Conservation (phyloP, 2,113 vertebrate species). For the Aldabrachelys gigantea region DNA sequence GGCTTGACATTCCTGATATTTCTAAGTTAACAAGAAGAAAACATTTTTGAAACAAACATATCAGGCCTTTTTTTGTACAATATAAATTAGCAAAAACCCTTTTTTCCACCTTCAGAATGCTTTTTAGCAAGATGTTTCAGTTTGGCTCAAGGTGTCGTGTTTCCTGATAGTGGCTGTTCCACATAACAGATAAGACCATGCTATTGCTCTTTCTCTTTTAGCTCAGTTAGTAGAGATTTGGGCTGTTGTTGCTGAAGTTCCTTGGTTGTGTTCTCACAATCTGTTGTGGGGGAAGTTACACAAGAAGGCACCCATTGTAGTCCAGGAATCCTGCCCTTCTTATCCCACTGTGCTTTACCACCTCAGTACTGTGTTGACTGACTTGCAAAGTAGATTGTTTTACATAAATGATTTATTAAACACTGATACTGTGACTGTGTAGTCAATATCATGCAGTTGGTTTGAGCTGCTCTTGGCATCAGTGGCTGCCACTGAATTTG, state of each 20-base stretch:
- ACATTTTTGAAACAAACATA: neutral
- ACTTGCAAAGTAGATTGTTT: neutral
- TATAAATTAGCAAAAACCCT: fast-evolving
- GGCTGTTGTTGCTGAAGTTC: neutral
- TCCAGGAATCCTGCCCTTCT: slow-evolving; percentile 2
- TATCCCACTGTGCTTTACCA: neutral
- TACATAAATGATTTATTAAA: slow-evolving; percentile 34
- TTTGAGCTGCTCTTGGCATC: neutral
- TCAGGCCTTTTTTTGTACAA: slow-evolving; percentile 23
- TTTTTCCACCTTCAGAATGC: neutral
- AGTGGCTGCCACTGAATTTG: neutral
- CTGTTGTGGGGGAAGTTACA: neutral
- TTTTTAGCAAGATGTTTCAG: neutral
- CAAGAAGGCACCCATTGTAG: neutral
- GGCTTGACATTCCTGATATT: neutral
- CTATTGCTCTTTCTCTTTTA: neutral
- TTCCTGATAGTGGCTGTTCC: slow-evolving; percentile 45
- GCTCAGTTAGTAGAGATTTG: slow-evolving; percentile 30
- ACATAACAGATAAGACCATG: slow-evolving; percentile 50
- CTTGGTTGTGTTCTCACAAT: neutral
- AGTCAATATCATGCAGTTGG: neutral
- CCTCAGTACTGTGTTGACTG: neutral
- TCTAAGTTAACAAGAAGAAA: neutral
- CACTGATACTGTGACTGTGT: neutral
- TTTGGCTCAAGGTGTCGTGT: neutral